These are phyloP conservation scores for Rhinella marina DNA, from an alignment of 2,797 vertebrate genomes.

Conservation along the genomic window DNA sequence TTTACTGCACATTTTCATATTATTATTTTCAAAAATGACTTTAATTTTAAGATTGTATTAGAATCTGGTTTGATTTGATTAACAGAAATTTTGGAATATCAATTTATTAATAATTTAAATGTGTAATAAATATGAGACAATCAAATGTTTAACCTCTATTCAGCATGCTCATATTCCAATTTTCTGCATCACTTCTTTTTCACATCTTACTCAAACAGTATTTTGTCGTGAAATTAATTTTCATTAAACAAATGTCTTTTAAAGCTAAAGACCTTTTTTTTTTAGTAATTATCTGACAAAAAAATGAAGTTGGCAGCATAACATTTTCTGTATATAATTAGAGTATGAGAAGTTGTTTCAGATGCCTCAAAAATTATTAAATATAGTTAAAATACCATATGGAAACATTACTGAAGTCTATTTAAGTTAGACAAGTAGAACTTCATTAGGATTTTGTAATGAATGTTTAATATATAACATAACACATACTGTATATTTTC, in stretches of 20 bases:
- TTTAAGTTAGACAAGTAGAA: background rate
- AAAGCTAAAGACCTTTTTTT: conserved; percentile 68
- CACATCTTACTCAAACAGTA: conserved; percentile 70
- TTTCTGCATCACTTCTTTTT: conserved; percentile 72
- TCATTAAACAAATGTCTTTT: conserved; percentile 73
- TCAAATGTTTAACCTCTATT: conserved; percentile 66
- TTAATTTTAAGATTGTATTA: no score
- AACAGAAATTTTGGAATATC: background rate
- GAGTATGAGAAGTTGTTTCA: background rate
- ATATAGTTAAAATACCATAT: background rate
- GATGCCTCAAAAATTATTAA: background rate
- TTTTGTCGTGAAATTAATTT: conserved; percentile 73
- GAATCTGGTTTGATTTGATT: background rate
- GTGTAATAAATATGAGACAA: conserved; percentile 64
- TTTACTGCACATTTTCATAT: no score
- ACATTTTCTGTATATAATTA: conserved; percentile 4
- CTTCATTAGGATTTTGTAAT: background rate
- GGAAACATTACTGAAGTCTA: background rate
- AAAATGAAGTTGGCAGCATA: conserved; percentile 65
- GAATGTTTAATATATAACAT: background rate
- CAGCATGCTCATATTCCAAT: conserved; percentile 70
- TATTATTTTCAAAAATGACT: no score
- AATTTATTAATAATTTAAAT: conserved; percentile 38
- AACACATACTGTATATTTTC: background rate
- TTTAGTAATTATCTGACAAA: conserved; percentile 71